Percentiles rank a stretch among this genome's conserved stretches.
These are phyloP conservation scores for Bactericera cockerelli DNA, from an alignment of 1,140 invertebrate species.

Conservation along the genomic window DNA sequence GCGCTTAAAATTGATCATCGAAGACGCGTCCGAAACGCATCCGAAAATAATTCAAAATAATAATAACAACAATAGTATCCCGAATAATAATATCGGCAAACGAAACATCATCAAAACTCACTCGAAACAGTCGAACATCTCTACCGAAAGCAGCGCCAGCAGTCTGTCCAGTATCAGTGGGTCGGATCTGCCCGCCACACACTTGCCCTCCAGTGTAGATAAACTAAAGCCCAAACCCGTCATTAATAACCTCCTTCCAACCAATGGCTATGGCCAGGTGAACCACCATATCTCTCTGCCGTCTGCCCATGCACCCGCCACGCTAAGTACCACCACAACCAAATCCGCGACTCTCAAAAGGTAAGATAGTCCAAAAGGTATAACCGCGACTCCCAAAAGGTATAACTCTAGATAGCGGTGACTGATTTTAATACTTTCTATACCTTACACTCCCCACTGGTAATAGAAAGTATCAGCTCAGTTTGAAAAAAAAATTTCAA, in stretches of 20 bases:
- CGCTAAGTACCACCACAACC: constrained; percentile 23
- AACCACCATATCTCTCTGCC: not conserved
- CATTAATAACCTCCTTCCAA: constrained; percentile 16
- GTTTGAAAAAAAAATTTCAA: no score
- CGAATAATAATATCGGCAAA: not conserved
- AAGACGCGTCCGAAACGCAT: not conserved
- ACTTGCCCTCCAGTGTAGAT: constrained; percentile 13
- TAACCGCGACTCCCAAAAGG: no score
- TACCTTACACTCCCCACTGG: no score
- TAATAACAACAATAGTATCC: not conserved
- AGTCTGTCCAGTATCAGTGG: constrained; percentile 18
- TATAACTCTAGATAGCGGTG: no score
- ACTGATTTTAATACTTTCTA: no score
- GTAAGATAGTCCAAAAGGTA: no score
- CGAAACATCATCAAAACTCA: constrained; percentile 18
- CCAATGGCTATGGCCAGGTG: not conserved
- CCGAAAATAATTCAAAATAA: not conserved
- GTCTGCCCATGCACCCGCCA: constrained; percentile 25
- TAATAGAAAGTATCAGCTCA: no score
- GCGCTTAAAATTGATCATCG: constrained; percentile 2
- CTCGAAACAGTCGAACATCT: constrained; percentile 16
- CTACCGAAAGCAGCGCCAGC: constrained; percentile 20
- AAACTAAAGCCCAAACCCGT: constrained; percentile 21
- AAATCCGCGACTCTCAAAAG: constrained; percentile 38
- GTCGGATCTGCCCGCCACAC: constrained; percentile 7